Percentiles rank a stretch among this genome's conserved stretches.
Evolutionary conservation across 2,113 vertebrate genomes (phyloP).

Genomic region (Dissostichus mawsoni): DNA sequence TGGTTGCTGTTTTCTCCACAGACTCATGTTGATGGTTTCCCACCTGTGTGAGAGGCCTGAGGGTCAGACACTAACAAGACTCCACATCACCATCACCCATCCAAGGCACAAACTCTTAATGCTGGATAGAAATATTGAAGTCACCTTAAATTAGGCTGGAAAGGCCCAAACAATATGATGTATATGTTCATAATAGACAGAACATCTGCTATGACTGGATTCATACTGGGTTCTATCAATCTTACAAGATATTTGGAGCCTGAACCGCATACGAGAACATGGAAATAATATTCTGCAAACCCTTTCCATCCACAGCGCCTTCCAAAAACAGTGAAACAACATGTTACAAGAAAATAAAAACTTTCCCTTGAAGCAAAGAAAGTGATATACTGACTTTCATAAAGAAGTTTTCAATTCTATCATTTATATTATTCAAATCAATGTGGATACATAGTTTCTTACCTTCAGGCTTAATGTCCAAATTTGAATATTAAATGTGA

Average conservation of each 20-base stretch:
- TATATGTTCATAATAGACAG: background rate
- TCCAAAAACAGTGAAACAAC: too few species aligned
- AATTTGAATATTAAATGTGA: too few species aligned
- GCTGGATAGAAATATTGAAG: conserved; percentile 36
- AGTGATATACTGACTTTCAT: too few species aligned
- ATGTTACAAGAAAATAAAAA: too few species aligned
- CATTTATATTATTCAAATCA: too few species aligned
- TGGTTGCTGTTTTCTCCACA: conserved; percentile 29
- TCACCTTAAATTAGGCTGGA: conserved; percentile 29
- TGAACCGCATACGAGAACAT: background rate
- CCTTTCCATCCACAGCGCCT: too few species aligned
- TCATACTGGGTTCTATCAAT: background rate
- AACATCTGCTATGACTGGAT: background rate
- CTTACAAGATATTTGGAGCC: background rate
- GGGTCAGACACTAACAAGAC: conserved; percentile 60
- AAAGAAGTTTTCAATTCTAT: too few species aligned
- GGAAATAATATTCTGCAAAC: background rate
- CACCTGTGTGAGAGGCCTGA: conserved; percentile 55
- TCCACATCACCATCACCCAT: conserved; percentile 33
- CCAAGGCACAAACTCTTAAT: background rate
- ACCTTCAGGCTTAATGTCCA: too few species aligned
- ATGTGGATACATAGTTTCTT: too few species aligned
- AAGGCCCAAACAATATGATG: background rate
- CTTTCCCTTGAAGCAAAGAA: too few species aligned
- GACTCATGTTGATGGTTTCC: conserved; percentile 53